Conservation (phyloP, 2,888 invertebrate species). For the Perithous albicinctus region DNA sequence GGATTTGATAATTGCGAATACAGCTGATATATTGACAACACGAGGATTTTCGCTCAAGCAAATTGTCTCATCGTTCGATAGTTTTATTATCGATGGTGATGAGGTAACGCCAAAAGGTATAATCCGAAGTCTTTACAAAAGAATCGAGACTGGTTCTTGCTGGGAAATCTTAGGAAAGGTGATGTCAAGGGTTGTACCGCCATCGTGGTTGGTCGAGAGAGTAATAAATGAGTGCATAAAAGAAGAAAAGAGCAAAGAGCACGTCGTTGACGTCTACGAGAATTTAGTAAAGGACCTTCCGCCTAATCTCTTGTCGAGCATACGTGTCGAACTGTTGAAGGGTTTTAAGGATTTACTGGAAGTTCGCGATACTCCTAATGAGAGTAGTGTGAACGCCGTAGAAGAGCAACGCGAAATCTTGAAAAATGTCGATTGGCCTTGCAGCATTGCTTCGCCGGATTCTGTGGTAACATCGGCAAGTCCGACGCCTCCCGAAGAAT, state of each 20-base stretch:
- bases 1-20: neutral
- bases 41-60: conserved; percentile 4
- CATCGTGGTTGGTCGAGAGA: conserved; percentile 42
- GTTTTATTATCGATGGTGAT: neutral
- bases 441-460: conserved; percentile 58
- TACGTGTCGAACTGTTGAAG: conserved; percentile 14
- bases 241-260: conserved; percentile 41
- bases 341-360: conserved; percentile 15
- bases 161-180: conserved; percentile 73
- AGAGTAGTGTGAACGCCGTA: conserved; percentile 10
- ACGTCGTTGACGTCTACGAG: conserved; percentile 69
- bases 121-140: neutral
- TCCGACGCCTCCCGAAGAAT: neutral
- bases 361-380: neutral
- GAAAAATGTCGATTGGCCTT: neutral
- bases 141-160: conserved; percentile 64
- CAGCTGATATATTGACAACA: neutral
- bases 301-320: neutral
- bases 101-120: neutral
- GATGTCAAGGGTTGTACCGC: conserved; percentile 58
- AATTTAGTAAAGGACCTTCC: conserved; percentile 60
- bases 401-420: neutral
- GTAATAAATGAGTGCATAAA: conserved; percentile 71
- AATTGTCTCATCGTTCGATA: conserved; percentile 7
- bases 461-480: conserved; percentile 20